A percentile compares a stretch with the other conserved stretches of the same genome.
Evolutionary conservation across 2,797 vertebrate genomes (phyloP).

Genomic region (Furcifer pardalis): DNA sequence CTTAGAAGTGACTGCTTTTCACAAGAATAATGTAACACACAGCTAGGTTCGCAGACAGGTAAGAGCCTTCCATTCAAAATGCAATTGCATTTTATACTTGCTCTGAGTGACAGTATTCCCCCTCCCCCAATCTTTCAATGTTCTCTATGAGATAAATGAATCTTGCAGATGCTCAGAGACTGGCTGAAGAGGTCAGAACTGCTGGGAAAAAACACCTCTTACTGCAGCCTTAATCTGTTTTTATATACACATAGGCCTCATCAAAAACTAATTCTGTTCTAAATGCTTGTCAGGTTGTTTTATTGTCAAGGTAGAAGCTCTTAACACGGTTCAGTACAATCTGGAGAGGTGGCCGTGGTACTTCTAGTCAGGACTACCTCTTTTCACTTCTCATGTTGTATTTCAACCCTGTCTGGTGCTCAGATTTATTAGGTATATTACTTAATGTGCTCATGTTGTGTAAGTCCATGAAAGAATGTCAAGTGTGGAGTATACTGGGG

Average conservation of each 20-base stretch:
- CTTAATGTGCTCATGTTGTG: not conserved
- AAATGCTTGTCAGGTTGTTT: conserved; percentile 6
- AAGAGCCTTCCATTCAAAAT: not conserved
- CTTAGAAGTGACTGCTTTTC: not conserved
- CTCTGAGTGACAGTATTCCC: not conserved
- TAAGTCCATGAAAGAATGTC: not conserved
- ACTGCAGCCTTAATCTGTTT: not conserved
- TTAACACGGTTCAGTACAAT: not conserved
- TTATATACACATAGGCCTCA: not conserved
- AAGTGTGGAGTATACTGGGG: not conserved
- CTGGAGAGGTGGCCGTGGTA: not conserved
- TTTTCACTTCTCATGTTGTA: not conserved
- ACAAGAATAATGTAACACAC: not conserved
- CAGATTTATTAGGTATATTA: not conserved
- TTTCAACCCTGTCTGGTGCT: not conserved
- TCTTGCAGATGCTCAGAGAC: not conserved
- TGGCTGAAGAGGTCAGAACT: not conserved
- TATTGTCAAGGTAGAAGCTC: not conserved
- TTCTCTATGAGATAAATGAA: not conserved
- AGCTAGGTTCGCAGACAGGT: not conserved
- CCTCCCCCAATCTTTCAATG: not conserved
- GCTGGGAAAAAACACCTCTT: not conserved
- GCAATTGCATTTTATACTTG: not conserved
- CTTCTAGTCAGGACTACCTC: not conserved
- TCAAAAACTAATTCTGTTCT: conserved; percentile 1